Evolutionary conservation across 2,797 vertebrate genomes (phyloP).

Genomic region (Mormyrus proboscirostris): DNA sequence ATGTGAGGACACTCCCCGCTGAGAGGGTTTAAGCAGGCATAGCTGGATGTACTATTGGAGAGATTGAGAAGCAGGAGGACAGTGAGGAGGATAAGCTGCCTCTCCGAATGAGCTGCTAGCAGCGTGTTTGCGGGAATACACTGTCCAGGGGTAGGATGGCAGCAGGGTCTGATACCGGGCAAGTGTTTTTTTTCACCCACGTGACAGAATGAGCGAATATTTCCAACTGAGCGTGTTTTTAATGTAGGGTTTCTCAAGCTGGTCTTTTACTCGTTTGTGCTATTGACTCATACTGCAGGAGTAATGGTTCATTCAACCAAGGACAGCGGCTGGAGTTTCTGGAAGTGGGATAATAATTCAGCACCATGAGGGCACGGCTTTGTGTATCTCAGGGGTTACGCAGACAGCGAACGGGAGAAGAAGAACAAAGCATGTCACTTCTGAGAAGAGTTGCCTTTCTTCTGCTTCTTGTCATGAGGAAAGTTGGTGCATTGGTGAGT

Average conservation of each 20-base stretch:
- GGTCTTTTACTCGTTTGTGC: background rate
- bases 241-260: background rate
- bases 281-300: background rate
- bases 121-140: background rate
- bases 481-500: conserved; percentile 54
- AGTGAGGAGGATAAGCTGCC: background rate
- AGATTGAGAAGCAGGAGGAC: background rate
- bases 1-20: background rate
- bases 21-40: background rate
- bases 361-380: conserved; percentile 28
- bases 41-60: background rate
- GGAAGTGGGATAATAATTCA: conserved; percentile 22
- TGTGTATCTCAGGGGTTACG: conserved; percentile 25
- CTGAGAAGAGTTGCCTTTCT: conserved; percentile 26
- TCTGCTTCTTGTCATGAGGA: conserved; percentile 39
- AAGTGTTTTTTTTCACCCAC: background rate
- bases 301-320: conserved; percentile 30
- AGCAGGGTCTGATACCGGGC: background rate
- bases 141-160: background rate
- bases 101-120: background rate
- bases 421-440: conserved; percentile 36
- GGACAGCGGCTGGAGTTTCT: conserved; percentile 22
- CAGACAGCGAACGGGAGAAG: background rate
- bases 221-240: background rate
- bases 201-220: background rate